Base-by-base conservation (phyloP, 2,888 invertebrate species). In the Drosophila demipolita region DNA sequence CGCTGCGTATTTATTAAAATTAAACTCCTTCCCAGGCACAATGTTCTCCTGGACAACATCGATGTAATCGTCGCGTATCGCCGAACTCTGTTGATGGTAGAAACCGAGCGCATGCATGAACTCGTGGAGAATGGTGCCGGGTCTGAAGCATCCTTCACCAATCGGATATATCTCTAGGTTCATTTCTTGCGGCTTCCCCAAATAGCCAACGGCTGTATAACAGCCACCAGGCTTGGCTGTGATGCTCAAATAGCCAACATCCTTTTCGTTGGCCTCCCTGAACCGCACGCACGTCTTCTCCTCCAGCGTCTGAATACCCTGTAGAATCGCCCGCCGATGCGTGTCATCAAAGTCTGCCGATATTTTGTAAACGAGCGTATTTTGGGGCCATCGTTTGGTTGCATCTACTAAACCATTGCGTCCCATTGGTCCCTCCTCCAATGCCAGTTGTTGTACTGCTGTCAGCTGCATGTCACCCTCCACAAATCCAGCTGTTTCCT, bases 41-140 rank as follows among this genome's bases (percentile, higher is more conserved):
- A 93, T 91, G 48, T 93, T 93, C 2, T 91, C 91, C 15, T 82
- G 75, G 5, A 94, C 91, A 26, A 97, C 94, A 1, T 89, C 91
- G 0, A 96, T 95, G 82, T 94, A 96, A 59, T 95, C 94, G 87
- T 97, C 97, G 0, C 97, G 93, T 82, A 97, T 96, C 1, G 94
- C 94, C 1, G 97, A 94, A 83, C 96, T 97, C 92, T 97, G 97
- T 84, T 97, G 96, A 91, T 97, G 97, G 91, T 96, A 94, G 92
- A 97, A 97, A 2, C 97, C 97, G 9, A 96, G 87, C 0, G 96
- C 96, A 89, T 97, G 97, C 93, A 97, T 95, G 67, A 97, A 93
- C 91, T 97, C 97, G 84, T 97, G 97, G 11, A 96, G 92, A 0
- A 96, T 94, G 0, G 97, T 96, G 7, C 91, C 93, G 5, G 83